Percentiles rank a stretch among this genome's conserved stretches.
phyloP scores from a whole-genome alignment of 1,140 invertebrate species.

The Apolygus lucorum region DNA sequence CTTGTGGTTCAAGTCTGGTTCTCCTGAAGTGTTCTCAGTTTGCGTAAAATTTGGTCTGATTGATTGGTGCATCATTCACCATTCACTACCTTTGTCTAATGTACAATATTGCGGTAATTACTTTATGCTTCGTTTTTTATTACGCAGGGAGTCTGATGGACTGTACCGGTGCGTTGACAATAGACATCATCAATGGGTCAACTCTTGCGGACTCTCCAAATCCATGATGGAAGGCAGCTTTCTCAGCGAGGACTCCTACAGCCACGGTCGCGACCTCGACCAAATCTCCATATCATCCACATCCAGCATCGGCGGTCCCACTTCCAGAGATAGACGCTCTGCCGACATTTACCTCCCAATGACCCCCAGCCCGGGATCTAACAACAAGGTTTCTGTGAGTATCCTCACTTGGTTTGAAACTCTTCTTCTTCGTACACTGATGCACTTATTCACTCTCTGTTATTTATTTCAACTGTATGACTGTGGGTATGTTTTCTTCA shows the following conservation, averaged over 20 bases:
- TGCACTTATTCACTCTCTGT: too few relatives aligned
- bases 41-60: too few relatives aligned
- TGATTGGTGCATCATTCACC: too few relatives aligned
- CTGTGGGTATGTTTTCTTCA: too few relatives aligned
- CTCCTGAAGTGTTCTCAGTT: too few relatives aligned
- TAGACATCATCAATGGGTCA: slow-evolving; percentile 19
- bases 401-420: not conserved
- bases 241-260: slow-evolving; percentile 46
- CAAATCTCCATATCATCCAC: slow-evolving; percentile 46
- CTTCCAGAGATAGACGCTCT: slow-evolving; percentile 43
- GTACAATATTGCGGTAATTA: too few relatives aligned
- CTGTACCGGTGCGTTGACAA: slow-evolving; percentile 22
- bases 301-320: slow-evolving; percentile 44
- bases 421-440: too few relatives aligned
- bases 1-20: too few relatives aligned
- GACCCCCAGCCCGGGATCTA: slow-evolving; percentile 43
- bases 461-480: too few relatives aligned
- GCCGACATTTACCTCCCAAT: slow-evolving; percentile 46
- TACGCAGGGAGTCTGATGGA: slow-evolving; percentile 19
- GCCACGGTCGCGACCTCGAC: slow-evolving; percentile 42
- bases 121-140: not conserved
- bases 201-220: slow-evolving; percentile 46
- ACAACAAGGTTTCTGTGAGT: slow-evolving; percentile 47
- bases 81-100: too few relatives aligned
- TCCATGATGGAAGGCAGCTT: slow-evolving; percentile 46